These are phyloP conservation scores for Athene cunicularia DNA, from an alignment of 2,113 vertebrate species.

Conservation along the genomic window DNA sequence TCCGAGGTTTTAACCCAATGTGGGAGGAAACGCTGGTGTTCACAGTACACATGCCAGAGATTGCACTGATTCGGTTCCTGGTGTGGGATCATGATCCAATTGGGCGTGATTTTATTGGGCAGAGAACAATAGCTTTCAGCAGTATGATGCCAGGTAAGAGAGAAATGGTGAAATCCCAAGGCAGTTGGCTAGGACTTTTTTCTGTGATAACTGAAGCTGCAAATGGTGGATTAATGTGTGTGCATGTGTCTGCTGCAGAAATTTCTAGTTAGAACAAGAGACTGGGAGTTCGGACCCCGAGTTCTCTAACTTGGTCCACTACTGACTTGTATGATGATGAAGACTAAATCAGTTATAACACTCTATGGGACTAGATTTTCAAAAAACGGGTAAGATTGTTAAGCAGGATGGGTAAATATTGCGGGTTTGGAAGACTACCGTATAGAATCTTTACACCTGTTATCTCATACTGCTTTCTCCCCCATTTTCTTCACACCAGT, in stretches of 20 bases:
- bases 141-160: constrained; percentile 94
- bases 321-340: neutral
- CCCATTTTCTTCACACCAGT: neutral
- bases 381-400: neutral
- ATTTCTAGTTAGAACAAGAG: neutral
- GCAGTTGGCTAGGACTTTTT: neutral
- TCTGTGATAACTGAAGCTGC: no score
- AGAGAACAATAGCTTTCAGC: constrained; percentile 92
- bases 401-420: neutral
- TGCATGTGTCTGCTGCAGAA: neutral
- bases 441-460: neutral
- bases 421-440: neutral
- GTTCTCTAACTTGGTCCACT: neutral
- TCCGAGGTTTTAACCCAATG: constrained; percentile 94
- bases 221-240: neutral
- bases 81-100: constrained; percentile 99
- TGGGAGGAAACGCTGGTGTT: constrained; percentile 98
- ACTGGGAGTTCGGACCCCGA: neutral
- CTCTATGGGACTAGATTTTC: neutral
- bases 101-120: constrained; percentile 95
- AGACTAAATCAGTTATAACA: neutral
- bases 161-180: no score
- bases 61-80: constrained; percentile 90
- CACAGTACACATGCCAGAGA: constrained; percentile 91
- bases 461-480: neutral